Base-by-base conservation (phyloP, 2,888 invertebrate genomes). In the Torymus aiolomorphi region DNA sequence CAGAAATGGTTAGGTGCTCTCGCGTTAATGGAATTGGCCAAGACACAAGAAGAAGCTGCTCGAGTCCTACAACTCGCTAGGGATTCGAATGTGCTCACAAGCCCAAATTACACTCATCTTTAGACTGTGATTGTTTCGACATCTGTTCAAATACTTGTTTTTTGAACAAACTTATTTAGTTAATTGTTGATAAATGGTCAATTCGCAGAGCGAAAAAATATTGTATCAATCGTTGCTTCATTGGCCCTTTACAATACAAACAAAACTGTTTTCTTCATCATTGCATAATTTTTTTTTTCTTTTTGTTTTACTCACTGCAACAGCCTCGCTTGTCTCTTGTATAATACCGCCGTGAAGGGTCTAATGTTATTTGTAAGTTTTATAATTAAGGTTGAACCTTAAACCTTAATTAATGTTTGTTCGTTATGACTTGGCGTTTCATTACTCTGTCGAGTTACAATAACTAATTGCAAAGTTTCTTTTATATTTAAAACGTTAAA, bases 1-100 rank as follows among this genome's bases (percentile, higher is more conserved):
- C 89, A 91, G 57, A 91, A 93, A 84, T 93, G 93, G 91, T 90
- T 93, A 82, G 93, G 93, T 24, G 93, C 93, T 57, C 91, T 94
- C 86, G 93, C 93, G 57, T 88, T 94, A 20, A 93, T 94, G 88
- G 92, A 93, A 87, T 87, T 94, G 62, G 92, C 93, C 56, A 92
- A 88, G 78, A 88, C 86, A 52, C 87, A 88, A 78, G 86, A 88
- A 76, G 88, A 89, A 72, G 86, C 85, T 31, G 87, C 85, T 13
- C 74, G 63, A 77, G 84, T 84, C 61, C 80, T 87, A 16, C 83
- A 82, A 74, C 74, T 85, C 31, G 83, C 84, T 11, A 84, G 85
- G 74, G 84, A 86, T 62, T 78, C 83, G 14, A 85, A 87, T 20
- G 70, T 83, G 62, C 83, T 82, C 57, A 81, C 86, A 61, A 85